Evolutionary conservation across 1,140 invertebrate genomes (phyloP).

Genomic region (Drosophila busckii): DNA sequence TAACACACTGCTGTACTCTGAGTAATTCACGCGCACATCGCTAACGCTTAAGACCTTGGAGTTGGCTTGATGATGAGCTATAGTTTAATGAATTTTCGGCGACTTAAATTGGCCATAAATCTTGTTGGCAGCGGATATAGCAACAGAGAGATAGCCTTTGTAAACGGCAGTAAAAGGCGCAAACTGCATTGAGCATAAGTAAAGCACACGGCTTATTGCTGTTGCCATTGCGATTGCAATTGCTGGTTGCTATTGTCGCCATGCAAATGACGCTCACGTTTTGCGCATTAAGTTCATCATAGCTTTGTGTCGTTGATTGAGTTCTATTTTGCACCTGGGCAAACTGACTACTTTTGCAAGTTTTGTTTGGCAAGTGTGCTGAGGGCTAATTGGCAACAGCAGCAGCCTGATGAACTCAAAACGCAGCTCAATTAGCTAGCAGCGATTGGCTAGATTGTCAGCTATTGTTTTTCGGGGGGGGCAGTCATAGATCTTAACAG

Average conservation of each 20-base stretch:
- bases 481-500: slow-evolving; percentile 71
- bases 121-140: no score
- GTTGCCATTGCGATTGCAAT: slow-evolving; percentile 14
- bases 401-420: slow-evolving; percentile 26
- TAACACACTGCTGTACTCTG: no score
- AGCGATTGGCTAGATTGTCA: slow-evolving; percentile 25
- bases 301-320: slow-evolving; percentile 55
- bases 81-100: slow-evolving; percentile 36
- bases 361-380: slow-evolving; percentile 18
- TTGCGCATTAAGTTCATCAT: slow-evolving; percentile 58
- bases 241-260: slow-evolving; percentile 37
- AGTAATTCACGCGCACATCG: slow-evolving; percentile 16
- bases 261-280: slow-evolving; percentile 71
- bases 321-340: slow-evolving; percentile 66
- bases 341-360: slow-evolving; percentile 27
- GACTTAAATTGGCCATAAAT: slow-evolving; percentile 23
- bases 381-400: slow-evolving; percentile 44
- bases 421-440: slow-evolving; percentile 43
- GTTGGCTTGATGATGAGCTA: not conserved
- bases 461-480: no score
- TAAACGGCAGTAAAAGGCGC: slow-evolving; percentile 25
- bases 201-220: slow-evolving; percentile 26
- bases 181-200: slow-evolving; percentile 32
- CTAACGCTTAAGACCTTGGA: slow-evolving; percentile 2
- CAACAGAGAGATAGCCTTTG: slow-evolving; percentile 22